Base-by-base conservation (phyloP, 2,113 vertebrate species). In the Hippocampus comes region DNA sequence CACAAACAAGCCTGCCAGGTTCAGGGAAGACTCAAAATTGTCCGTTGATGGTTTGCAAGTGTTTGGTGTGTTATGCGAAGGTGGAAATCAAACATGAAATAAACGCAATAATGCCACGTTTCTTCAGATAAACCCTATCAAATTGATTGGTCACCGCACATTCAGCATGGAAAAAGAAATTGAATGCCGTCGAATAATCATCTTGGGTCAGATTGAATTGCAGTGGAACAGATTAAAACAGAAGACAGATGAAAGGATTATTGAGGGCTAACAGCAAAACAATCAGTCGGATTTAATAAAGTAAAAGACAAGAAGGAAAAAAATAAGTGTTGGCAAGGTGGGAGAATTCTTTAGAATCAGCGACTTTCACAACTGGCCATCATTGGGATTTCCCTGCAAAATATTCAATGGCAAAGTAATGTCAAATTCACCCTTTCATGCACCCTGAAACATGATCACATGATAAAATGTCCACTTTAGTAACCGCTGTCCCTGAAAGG, bases 211-310 rank as follows among this genome's bases (percentile, higher is more conserved):
- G 41, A n/a, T 65, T 43, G 20, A 23, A 23, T 56, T 43, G 12
- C 21, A 67, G 23, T 30, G 0, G 42, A 64, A 17, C 15, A 11
- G 73, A 69, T 69, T 66, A 49, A 59, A 77, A 38, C 0, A 23
- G 51, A 68, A 34, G 38, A 49, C 41, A 65, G 49, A 20, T 15
- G n/a, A 67, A n/a, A 30, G 11, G 43, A 51, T 51, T 64, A 63
- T 55, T 5, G 9, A 41, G 7, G 21, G 10, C 4, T 9, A 64
- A 51, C 49, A 21, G 10, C 17, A 21, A 34, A 59, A 15, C 9
- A 60, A 49, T 63, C 48, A 49, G 48, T 49, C 12, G 1, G 9
- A 74, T 55, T 59, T 25, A 67, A 76, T 61, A 61, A n/a, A 20
- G 43, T 21, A 57, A 72, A 80, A 27, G 63, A 41, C 66, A 68